phyloP scores from a whole-genome alignment of 1,140 invertebrate genomes.

The Gyrodactylus bullatarudis region DNA sequence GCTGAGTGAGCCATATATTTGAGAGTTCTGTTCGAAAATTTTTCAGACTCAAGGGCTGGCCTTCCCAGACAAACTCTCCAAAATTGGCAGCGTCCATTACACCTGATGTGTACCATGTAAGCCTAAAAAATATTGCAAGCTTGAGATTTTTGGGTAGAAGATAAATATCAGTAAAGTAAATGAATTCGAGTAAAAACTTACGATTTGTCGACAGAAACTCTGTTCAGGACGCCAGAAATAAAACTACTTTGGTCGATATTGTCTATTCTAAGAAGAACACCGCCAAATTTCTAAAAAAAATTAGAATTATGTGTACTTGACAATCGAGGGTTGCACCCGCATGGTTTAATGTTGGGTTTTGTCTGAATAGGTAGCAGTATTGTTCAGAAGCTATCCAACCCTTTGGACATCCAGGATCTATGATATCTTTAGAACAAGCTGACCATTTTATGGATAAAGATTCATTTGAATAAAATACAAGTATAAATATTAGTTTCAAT shows the following conservation, averaged over 20 bases:
- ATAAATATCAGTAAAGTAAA: neutral
- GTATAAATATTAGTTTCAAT: too few species aligned
- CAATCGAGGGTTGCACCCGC: neutral
- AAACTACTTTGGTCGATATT: neutral
- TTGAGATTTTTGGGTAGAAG: neutral
- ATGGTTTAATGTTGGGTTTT: neutral
- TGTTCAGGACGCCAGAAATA: neutral
- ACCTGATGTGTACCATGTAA: conserved; percentile 10
- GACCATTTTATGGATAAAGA: neutral
- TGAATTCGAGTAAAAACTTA: neutral
- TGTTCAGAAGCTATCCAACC: neutral
- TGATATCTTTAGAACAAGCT: neutral
- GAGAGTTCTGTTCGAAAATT: conserved; percentile 7
- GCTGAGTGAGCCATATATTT: conserved; percentile 33
- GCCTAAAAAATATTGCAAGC: conserved; percentile 4
- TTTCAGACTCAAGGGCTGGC: neutral
- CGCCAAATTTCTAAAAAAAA: neutral
- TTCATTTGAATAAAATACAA: too few species aligned
- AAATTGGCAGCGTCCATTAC: conserved; percentile 3
- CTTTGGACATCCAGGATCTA: neutral
- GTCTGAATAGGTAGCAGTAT: neutral
- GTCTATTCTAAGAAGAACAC: neutral
- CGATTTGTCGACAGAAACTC: neutral
- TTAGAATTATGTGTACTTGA: neutral
- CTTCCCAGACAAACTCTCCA: conserved; percentile 8